Conservation (phyloP, 2,113 vertebrate genomes). For the Caracal caracal region DNA sequence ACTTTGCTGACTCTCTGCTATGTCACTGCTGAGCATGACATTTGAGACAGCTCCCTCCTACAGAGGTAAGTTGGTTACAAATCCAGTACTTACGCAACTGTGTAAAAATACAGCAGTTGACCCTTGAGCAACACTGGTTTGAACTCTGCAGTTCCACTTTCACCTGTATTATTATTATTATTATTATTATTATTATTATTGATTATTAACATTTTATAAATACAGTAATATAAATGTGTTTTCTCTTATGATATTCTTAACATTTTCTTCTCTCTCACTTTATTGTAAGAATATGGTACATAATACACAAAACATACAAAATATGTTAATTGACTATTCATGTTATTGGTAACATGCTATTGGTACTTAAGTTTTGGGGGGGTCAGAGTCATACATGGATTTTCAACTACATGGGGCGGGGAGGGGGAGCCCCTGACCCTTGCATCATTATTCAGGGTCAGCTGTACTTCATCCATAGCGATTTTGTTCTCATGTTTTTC, state of each 20-base stretch:
- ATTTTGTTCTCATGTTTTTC: constrained; percentile 19
- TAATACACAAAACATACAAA: neutral
- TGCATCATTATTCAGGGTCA: neutral
- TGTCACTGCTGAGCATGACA: neutral
- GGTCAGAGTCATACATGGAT: neutral
- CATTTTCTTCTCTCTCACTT: neutral
- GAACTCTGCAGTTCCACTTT: neutral
- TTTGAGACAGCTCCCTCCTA: neutral
- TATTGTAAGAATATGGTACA: neutral
- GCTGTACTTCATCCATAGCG: neutral
- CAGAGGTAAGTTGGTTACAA: neutral
- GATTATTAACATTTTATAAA: too few relatives aligned
- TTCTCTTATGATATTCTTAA: neutral
- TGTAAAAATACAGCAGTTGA: neutral
- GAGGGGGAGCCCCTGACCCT: neutral
- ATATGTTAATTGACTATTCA: neutral
- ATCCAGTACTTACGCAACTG: neutral
- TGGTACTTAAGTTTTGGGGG: neutral
- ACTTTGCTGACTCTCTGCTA: neutral
- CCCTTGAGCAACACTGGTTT: neutral
- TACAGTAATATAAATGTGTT: neutral
- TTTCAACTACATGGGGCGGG: neutral
- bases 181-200: too few relatives aligned
- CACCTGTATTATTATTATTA: neutral
- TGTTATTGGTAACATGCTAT: neutral